Percentiles rank a stretch among this genome's conserved stretches.
Evolutionary conservation across 2,888 invertebrate genomes (phyloP).

Genomic region (Brassicogethes aeneus): DNA sequence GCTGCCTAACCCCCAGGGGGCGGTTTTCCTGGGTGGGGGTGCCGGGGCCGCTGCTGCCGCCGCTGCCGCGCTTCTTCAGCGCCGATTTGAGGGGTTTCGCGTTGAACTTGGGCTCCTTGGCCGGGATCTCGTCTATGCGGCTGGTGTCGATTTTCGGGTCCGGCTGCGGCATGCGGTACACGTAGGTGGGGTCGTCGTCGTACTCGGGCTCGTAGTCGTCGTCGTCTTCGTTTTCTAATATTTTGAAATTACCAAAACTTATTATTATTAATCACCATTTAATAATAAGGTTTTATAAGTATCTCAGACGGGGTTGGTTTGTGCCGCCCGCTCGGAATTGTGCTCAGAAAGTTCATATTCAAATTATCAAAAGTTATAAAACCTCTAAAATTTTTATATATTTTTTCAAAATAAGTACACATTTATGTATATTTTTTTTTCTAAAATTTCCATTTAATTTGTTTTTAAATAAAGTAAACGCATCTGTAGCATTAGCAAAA

Average conservation of each 20-base stretch:
- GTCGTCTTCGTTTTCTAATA: slow-evolving; percentile 27
- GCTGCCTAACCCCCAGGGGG: slow-evolving; percentile 52
- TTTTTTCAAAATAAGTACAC: too few species aligned
- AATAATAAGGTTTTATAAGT: too few species aligned
- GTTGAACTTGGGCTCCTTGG: slow-evolving; percentile 85
- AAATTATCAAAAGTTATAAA: neutral
- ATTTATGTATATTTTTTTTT: too few species aligned
- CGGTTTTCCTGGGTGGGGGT: slow-evolving; percentile 66
- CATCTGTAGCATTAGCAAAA: too few species aligned
- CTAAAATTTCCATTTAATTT: too few species aligned
- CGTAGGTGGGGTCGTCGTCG: slow-evolving; percentile 58
- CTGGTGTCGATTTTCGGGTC: slow-evolving; percentile 69
- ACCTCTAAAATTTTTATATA: too few species aligned
- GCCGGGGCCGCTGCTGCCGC: slow-evolving; percentile 54
- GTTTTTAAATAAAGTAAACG: too few species aligned
- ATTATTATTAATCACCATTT: neutral
- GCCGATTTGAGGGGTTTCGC: slow-evolving; percentile 89
- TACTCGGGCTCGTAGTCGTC: slow-evolving; percentile 39
- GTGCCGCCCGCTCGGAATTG: too few species aligned
- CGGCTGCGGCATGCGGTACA: slow-evolving; percentile 50
- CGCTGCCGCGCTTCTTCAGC: slow-evolving; percentile 69
- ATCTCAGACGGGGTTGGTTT: neutral
- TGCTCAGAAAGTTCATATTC: neutral
- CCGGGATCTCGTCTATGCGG: slow-evolving; percentile 84
- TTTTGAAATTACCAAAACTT: too few species aligned